A percentile compares a stretch with the other conserved stretches of the same genome.
These are phyloP conservation scores for Asbolus verrucosus DNA, from an alignment of 1,140 invertebrate species.

Conservation along the genomic window DNA sequence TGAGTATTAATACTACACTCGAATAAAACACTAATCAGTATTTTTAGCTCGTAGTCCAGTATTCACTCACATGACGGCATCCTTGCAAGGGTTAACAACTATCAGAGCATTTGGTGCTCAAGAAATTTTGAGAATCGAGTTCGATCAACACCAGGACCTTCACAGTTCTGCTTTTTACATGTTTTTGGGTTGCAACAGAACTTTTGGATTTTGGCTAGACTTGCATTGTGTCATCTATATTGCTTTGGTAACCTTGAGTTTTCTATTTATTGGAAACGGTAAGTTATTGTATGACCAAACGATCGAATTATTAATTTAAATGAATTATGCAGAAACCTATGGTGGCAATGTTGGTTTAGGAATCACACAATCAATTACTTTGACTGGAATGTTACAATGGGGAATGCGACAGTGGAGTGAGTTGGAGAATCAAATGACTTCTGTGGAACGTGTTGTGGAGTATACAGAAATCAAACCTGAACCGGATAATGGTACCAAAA, in stretches of 20 bases:
- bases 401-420: constrained; percentile 83
- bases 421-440: constrained; percentile 83
- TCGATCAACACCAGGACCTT: constrained; percentile 70
- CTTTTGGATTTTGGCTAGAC: constrained; percentile 70
- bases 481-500: constrained; percentile 70
- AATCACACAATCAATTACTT: constrained; percentile 80
- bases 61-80: constrained; percentile 76
- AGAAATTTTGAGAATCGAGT: constrained; percentile 76
- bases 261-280: constrained; percentile 65
- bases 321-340: constrained; percentile 61
- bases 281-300: constrained; percentile 67
- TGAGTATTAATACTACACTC: constrained; percentile 42
- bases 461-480: constrained; percentile 81
- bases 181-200: constrained; percentile 73
- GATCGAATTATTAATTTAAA: not conserved
- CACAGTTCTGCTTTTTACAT: constrained; percentile 76
- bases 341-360: constrained; percentile 83
- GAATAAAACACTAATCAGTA: not conserved
- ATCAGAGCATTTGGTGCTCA: constrained; percentile 79
- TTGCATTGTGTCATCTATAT: constrained; percentile 78
- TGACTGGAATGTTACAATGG: constrained; percentile 87
- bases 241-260: constrained; percentile 69
- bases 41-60: constrained; percentile 74
- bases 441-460: constrained; percentile 80
- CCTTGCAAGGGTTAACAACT: constrained; percentile 63